Percentiles rank a stretch among this genome's conserved stretches.
phyloP scores from a whole-genome alignment of 2,113 vertebrate species.

The Epinephelus fuscoguttatus region DNA sequence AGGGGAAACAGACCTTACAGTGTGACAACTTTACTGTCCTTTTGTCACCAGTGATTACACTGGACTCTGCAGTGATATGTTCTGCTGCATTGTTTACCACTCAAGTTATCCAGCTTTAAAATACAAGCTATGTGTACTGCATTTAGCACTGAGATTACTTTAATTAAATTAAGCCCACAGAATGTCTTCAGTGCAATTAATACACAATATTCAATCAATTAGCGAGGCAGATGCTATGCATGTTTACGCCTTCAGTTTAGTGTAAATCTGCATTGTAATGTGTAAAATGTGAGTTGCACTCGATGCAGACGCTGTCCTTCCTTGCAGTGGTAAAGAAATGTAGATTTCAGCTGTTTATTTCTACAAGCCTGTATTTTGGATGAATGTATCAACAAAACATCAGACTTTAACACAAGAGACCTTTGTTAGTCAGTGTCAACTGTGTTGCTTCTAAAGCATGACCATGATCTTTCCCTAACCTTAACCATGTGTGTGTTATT shows the following conservation, averaged over 20 bases:
- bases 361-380: not conserved
- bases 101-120: conserved; percentile 2
- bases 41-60: conserved; percentile 27
- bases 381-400: no score
- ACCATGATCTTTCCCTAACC: not conserved
- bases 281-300: not conserved
- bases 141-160: not conserved
- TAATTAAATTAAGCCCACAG: not conserved
- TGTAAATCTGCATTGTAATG: conserved; percentile 3
- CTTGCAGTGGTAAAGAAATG: conserved; percentile 4
- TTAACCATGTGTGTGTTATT: not conserved
- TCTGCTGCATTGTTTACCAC: conserved; percentile 20
- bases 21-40: conserved; percentile 19
- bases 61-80: conserved; percentile 5
- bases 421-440: no score
- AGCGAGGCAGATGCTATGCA: not conserved
- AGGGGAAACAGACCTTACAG: conserved; percentile 31
- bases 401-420: no score
- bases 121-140: not conserved
- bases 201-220: not conserved
- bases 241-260: not conserved
- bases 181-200: conserved; percentile 4
- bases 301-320: not conserved
- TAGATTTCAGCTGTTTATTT: not conserved
- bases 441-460: not conserved